Conservation (phyloP, 2,888 invertebrate genomes). For the Schizaphis graminum region DNA sequence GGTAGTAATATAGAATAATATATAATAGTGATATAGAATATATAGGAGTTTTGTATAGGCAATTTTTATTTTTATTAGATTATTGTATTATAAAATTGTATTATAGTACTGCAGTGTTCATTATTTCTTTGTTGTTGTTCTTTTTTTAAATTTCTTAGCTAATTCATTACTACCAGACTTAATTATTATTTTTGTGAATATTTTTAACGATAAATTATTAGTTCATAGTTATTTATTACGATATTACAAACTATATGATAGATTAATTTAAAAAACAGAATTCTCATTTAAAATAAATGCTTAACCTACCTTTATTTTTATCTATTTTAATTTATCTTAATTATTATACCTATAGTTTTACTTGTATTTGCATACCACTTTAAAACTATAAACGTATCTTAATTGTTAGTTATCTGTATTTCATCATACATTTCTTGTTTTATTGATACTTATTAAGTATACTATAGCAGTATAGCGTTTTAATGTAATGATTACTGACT, state of each 20-base stretch:
- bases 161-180: not conserved
- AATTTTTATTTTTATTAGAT: not conserved
- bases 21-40: too few relatives aligned
- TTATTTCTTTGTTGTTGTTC: not conserved
- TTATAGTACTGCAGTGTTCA: not conserved
- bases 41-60: slow-evolving; percentile 7
- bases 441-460: slow-evolving; percentile 15
- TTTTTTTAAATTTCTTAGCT: not conserved
- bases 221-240: not conserved
- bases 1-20: not conserved
- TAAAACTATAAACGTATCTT: not conserved
- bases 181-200: not conserved
- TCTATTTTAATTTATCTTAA: not conserved
- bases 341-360: not conserved
- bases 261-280: not conserved
- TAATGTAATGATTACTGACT: slow-evolving; percentile 11
- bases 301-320: not conserved
- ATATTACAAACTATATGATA: too few relatives aligned
- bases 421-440: not conserved
- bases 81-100: not conserved
- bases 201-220: not conserved
- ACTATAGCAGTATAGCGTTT: not conserved
- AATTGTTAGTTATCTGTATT: not conserved
- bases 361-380: not conserved
- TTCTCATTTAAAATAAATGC: not conserved